phyloP scores from a whole-genome alignment of 1,140 invertebrate genomes.

The Gryon sp. region DNA sequence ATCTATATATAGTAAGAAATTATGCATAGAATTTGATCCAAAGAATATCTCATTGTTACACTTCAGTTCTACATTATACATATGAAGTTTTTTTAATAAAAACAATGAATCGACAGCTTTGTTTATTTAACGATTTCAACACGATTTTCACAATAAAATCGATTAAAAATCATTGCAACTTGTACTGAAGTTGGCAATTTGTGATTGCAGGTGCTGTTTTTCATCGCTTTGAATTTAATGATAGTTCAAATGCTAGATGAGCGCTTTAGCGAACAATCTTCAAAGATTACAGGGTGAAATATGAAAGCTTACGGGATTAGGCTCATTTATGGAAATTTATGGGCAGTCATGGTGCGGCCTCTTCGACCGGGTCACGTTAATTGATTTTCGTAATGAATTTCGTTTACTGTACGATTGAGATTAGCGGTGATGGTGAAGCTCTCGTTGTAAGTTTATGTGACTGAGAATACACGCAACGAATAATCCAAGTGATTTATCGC shows the following conservation, averaged over 20 bases:
- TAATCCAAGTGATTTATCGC: slow-evolving; percentile 50
- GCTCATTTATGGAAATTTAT: slow-evolving; percentile 51
- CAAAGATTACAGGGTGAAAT: slow-evolving; percentile 30
- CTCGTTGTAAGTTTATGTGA: slow-evolving; percentile 2
- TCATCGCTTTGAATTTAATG: slow-evolving; percentile 4
- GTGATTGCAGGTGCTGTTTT: background rate
- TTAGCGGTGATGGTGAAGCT: slow-evolving; percentile 4
- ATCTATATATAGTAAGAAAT: too few relatives aligned
- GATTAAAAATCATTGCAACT: too few relatives aligned
- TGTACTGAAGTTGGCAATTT: too few relatives aligned
- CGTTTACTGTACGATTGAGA: slow-evolving; percentile 27
- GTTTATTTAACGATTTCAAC: too few relatives aligned
- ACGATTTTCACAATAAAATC: too few relatives aligned
- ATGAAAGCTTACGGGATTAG: slow-evolving; percentile 47
- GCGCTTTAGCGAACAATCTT: slow-evolving; percentile 18
- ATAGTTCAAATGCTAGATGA: slow-evolving; percentile 1
- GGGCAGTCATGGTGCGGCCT: slow-evolving; percentile 4
- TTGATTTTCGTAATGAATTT: slow-evolving; percentile 48
- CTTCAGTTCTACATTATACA: too few relatives aligned
- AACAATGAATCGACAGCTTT: too few relatives aligned
- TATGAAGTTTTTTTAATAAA: too few relatives aligned
- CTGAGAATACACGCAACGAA: slow-evolving; percentile 28
- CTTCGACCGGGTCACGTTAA: slow-evolving; percentile 19
- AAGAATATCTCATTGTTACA: too few relatives aligned
- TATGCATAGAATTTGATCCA: too few relatives aligned